Evolutionary conservation across 2,797 vertebrate species (phyloP).

Genomic region (Cuniculus paca): DNA sequence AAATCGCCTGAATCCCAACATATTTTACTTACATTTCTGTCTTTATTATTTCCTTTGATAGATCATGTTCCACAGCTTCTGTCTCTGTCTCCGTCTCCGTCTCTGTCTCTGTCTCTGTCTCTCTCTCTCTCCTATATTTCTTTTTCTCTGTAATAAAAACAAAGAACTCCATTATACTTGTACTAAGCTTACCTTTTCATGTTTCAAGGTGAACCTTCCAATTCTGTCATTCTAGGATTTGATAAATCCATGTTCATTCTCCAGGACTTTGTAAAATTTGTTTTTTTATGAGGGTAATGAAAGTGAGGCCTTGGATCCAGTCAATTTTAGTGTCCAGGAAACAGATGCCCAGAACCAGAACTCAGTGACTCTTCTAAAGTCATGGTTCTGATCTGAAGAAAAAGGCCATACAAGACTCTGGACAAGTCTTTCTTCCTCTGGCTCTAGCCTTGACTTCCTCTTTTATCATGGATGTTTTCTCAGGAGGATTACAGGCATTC

Average conservation of each 20-base stretch:
- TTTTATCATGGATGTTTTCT: constrained; percentile 26
- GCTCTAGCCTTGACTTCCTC: constrained; percentile 54
- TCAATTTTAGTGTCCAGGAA: constrained; percentile 70
- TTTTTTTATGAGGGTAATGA: constrained; percentile 34
- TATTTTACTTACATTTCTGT: background rate
- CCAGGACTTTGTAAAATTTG: constrained; percentile 45
- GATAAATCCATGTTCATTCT: constrained; percentile 12
- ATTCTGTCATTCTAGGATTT: background rate
- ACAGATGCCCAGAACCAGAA: constrained; percentile 72
- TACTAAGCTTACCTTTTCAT: background rate
- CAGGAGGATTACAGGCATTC: background rate
- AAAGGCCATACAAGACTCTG: constrained; percentile 62
- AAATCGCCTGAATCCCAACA: background rate
- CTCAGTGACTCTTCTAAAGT: background rate
- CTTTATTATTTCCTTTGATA: background rate
- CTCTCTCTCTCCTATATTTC: too few relatives aligned
- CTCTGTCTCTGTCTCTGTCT: background rate
- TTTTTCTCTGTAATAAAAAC: background rate
- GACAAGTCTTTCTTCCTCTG: constrained; percentile 58
- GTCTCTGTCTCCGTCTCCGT: background rate
- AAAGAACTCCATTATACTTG: background rate
- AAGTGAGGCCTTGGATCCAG: constrained; percentile 29
- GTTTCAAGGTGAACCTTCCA: constrained; percentile 25
- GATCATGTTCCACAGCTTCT: background rate
- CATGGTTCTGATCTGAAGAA: constrained; percentile 26